Evolutionary conservation across 2,113 vertebrate genomes (phyloP).

Genomic region (Acanthisitta chloris): DNA sequence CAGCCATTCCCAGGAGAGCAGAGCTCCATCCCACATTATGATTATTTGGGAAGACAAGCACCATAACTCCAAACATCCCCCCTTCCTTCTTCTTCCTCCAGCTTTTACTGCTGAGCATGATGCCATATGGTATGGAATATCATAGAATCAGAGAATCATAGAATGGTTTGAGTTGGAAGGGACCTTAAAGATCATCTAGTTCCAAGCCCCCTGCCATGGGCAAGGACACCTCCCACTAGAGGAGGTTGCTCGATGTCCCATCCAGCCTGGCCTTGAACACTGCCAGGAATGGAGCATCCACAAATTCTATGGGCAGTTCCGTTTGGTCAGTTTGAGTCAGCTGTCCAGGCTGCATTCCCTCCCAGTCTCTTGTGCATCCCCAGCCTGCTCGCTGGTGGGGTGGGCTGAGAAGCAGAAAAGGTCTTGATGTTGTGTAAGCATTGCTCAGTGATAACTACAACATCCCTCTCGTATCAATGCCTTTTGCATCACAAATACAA

Average conservation of each 20-base stretch:
- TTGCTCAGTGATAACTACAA: neutral
- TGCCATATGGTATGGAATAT: neutral
- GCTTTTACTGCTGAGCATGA: neutral
- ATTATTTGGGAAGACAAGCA: neutral
- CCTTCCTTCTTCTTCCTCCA: neutral
- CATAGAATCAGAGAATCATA: neutral
- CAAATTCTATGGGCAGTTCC: neutral
- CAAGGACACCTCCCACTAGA: neutral
- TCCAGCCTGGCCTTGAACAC: neutral
- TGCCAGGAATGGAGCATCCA: neutral
- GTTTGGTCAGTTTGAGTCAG: neutral
- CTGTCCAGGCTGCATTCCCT: neutral
- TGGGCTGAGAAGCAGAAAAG: neutral
- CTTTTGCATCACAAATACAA: neutral
- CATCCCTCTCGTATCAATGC: neutral
- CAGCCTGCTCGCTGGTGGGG: rapidly evolving
- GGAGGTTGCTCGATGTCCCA: neutral
- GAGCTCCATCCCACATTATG: neutral
- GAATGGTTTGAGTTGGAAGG: neutral
- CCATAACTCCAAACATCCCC: rapidly evolving
- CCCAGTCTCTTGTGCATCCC: neutral
- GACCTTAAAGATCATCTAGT: neutral
- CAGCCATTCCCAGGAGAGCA: neutral
- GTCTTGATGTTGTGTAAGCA: neutral
- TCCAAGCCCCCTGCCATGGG: neutral